These are phyloP conservation scores for Aphaenogaster ashmeadi DNA, from an alignment of 1,140 invertebrate species.

Conservation along the genomic window DNA sequence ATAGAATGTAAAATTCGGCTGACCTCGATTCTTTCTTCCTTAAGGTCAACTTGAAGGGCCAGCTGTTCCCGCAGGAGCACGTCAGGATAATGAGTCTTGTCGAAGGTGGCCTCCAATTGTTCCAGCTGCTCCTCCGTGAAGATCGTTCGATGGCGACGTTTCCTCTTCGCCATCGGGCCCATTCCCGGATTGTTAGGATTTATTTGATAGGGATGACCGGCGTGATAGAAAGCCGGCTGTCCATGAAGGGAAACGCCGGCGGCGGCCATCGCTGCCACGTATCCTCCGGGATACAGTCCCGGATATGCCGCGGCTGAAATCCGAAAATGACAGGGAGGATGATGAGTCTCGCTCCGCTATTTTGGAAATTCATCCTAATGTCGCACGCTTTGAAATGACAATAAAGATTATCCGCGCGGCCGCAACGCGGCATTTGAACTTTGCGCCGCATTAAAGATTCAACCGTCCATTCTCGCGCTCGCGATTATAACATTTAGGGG, in stretches of 20 bases:
- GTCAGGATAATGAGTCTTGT: slow-evolving; percentile 97
- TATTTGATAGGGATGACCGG: slow-evolving; percentile 87
- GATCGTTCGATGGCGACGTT: slow-evolving; percentile 95
- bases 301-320: slow-evolving; percentile 91
- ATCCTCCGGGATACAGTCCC: slow-evolving; percentile 92
- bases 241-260: slow-evolving; percentile 86
- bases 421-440: background rate
- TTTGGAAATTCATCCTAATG: background rate
- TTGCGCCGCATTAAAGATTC: slow-evolving; percentile 44
- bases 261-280: slow-evolving; percentile 91
- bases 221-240: slow-evolving; percentile 85
- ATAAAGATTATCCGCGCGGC: slow-evolving; percentile 38
- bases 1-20: slow-evolving; percentile 80
- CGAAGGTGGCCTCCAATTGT: slow-evolving; percentile 98
- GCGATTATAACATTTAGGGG: slow-evolving; percentile 47
- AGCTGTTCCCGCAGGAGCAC: slow-evolving; percentile 96
- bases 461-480: slow-evolving; percentile 19
- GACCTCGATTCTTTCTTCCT: slow-evolving; percentile 99
- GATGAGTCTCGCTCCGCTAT: background rate
- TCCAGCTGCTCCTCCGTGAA: slow-evolving; percentile 99
- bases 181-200: slow-evolving; percentile 84
- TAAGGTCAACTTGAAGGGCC: slow-evolving; percentile 97
- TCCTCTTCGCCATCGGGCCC: slow-evolving; percentile 93
- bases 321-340: slow-evolving; percentile 35
- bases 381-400: background rate